Conservation (phyloP, 2,113 vertebrate species). For the Gambusia holbrooki region DNA sequence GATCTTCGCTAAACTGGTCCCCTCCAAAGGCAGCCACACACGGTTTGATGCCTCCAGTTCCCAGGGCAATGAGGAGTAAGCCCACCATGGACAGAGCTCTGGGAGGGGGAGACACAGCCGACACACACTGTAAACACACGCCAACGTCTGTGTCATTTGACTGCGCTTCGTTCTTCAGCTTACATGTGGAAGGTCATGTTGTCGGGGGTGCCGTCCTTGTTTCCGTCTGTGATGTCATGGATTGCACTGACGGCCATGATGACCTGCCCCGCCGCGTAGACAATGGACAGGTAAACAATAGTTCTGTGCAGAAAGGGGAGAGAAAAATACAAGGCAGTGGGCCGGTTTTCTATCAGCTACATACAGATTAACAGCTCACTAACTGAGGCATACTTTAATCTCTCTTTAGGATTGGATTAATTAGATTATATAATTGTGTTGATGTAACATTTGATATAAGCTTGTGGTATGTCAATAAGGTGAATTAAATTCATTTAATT, state of each 20-base stretch:
- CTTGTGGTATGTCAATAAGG: no score
- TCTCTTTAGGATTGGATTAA: no score
- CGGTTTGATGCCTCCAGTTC: slow-evolving; percentile 97
- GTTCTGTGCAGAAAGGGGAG: slow-evolving; percentile 80
- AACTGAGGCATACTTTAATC: neutral
- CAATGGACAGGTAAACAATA: slow-evolving; percentile 89
- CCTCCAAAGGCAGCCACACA: slow-evolving; percentile 96
- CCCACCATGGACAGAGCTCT: slow-evolving; percentile 89
- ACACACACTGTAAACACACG: neutral
- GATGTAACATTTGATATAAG: no score
- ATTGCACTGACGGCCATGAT: slow-evolving; percentile 86
- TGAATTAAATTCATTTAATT: neutral
- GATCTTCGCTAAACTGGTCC: slow-evolving; percentile 92
- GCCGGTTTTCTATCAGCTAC: neutral
- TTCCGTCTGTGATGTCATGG: slow-evolving; percentile 83
- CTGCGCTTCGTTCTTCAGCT: slow-evolving; percentile 65
- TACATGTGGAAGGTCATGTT: slow-evolving; percentile 82
- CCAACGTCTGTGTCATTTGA: neutral
- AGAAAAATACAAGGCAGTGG: neutral
- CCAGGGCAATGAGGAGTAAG: slow-evolving; percentile 89
- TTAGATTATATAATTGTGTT: no score
- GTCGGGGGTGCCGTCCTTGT: slow-evolving; percentile 79
- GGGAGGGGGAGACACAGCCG: neutral
- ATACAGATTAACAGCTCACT: slow-evolving; percentile 12
- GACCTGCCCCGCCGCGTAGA: slow-evolving; percentile 87